Percentiles rank a stretch among this genome's conserved stretches.
These are phyloP conservation scores for Rhyacichthys aspro DNA, from an alignment of 2,797 vertebrate species.

Conservation along the genomic window DNA sequence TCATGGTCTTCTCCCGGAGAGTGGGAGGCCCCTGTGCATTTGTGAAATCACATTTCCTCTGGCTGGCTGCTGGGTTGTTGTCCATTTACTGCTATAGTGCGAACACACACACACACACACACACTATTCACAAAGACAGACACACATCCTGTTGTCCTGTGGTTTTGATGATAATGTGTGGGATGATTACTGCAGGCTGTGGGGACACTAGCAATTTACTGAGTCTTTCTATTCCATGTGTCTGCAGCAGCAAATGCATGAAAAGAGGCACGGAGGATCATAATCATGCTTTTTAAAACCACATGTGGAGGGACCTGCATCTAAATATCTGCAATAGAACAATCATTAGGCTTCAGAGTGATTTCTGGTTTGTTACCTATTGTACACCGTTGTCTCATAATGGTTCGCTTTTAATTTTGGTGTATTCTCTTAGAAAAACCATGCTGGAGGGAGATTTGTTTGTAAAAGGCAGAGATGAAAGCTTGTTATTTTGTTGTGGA, in stretches of 20 bases:
- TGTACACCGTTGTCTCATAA: no score
- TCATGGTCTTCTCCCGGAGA: slow-evolving; percentile 25
- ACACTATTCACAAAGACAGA: slow-evolving; percentile 9
- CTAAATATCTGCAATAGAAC: no score
- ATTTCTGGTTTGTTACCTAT: no score
- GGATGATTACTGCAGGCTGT: slow-evolving; percentile 32
- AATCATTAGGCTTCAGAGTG: no score
- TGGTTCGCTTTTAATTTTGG: no score
- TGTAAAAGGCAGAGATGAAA: no score
- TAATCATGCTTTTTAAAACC: neutral
- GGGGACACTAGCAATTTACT: slow-evolving; percentile 7
- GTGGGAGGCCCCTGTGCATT: slow-evolving; percentile 27
- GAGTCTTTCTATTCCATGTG: slow-evolving; percentile 19
- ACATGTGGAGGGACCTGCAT: no score
- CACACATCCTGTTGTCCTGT: slow-evolving; percentile 14
- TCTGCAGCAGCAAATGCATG: neutral
- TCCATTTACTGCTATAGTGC: slow-evolving; percentile 42
- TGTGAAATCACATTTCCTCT: slow-evolving; percentile 45
- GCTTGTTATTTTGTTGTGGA: no score
- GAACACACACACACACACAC: slow-evolving; percentile 4
- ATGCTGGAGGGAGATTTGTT: no score
- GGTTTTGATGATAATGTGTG: slow-evolving; percentile 34
- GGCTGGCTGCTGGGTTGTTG: slow-evolving; percentile 15
- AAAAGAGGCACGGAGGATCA: neutral
- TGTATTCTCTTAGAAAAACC: no score